These are phyloP conservation scores for Agrochola litura DNA, from an alignment of 2,888 invertebrate genomes.

Conservation along the genomic window DNA sequence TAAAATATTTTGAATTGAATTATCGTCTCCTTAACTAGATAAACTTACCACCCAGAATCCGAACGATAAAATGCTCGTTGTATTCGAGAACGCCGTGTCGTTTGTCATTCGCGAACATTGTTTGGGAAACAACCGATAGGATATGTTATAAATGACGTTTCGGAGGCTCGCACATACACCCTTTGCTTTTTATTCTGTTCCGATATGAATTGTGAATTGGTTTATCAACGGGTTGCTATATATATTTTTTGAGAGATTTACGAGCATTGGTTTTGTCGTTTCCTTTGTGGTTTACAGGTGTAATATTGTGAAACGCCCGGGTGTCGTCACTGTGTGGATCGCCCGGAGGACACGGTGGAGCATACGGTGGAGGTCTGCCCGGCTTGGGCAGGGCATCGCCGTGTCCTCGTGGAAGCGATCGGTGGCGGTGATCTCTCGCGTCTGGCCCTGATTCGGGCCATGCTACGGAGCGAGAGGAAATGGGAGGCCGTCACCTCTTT, in stretches of 20 bases:
- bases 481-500: too few relatives aligned
- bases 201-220: constrained; percentile 70
- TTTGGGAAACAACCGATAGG: constrained; percentile 77
- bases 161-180: constrained; percentile 63
- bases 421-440: too few relatives aligned
- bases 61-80: constrained; percentile 27
- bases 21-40: too few relatives aligned
- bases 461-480: too few relatives aligned
- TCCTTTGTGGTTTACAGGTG: constrained; percentile 26
- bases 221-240: constrained; percentile 60
- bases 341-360: too few relatives aligned
- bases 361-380: too few relatives aligned
- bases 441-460: too few relatives aligned
- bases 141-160: constrained; percentile 79
- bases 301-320: too few relatives aligned
- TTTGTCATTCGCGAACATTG: constrained; percentile 70
- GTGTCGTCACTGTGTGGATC: too few relatives aligned
- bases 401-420: too few relatives aligned
- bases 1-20: too few relatives aligned
- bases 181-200: constrained; percentile 61
- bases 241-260: constrained; percentile 50
- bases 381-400: too few relatives aligned
- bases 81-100: constrained; percentile 39
- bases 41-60: background rate
- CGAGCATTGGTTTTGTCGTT: constrained; percentile 13